phyloP scores from a whole-genome alignment of 2,113 vertebrate genomes.

The Oreocharis arfaki region DNA sequence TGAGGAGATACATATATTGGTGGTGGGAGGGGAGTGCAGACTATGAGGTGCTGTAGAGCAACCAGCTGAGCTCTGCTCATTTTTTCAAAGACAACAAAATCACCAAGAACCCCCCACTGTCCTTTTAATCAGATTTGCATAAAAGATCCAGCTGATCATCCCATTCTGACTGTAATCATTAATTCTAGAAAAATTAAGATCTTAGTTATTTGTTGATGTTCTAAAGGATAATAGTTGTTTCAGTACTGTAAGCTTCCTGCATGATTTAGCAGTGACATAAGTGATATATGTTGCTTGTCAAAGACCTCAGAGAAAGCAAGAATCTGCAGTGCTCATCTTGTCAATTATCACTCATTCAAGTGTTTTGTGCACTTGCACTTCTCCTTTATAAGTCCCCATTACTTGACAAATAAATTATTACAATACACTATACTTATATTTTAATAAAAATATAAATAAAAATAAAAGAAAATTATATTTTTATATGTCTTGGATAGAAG shows the following conservation, averaged over 20 bases:
- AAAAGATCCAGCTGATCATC: background rate
- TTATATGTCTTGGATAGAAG: background rate
- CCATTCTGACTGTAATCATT: background rate
- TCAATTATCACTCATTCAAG: background rate
- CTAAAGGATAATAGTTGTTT: background rate
- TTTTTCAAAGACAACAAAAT: background rate
- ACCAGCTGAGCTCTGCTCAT: background rate
- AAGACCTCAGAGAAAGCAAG: background rate
- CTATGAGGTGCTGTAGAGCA: background rate
- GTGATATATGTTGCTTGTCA: background rate
- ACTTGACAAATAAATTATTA: background rate
- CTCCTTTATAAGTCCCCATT: background rate
- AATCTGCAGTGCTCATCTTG: background rate
- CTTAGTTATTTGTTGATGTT: background rate
- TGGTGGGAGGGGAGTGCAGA: background rate
- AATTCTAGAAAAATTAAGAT: background rate
- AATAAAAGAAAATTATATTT: background rate
- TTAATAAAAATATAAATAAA: background rate
- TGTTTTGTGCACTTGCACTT: background rate
- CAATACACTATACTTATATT: background rate
- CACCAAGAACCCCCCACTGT: background rate
- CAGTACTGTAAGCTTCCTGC: background rate
- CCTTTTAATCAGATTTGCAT: background rate
- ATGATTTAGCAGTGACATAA: background rate
- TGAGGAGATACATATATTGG: background rate